Evolutionary conservation across 2,888 invertebrate species (phyloP), one percentile per base, ranked within the genome.

Genomic region (Limenitis camilla): DNA sequence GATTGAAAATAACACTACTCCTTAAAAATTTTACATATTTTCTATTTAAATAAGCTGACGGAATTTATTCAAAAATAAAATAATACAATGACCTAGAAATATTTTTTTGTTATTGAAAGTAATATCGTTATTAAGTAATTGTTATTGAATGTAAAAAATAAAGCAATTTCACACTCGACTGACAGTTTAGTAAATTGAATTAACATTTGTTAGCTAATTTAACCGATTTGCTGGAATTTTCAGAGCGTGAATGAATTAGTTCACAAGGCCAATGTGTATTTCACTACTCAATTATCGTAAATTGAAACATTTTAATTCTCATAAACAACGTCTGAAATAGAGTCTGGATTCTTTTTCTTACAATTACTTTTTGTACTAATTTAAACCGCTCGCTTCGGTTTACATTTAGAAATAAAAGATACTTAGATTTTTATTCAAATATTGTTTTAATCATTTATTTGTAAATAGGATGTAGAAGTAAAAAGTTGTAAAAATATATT

Each of bases 231-330:
- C 31, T 9, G 11, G n/a, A 59, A 65, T 52, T 70, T 72, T 61
- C 64, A 76, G 78, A 76, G 74, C 76, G 65, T 61, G 58, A 60
- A 63, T 46, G 53, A 60, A 61, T 61, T 62, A 62, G 63, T 63
- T 60, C 11, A 62, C 70, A 78, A 76, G 73, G 74, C 64, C 69
- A 60, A 44, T 56, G 58, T 56, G 62, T 49, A 43, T 54, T 55
- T 51, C 54, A 46, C 40, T 54, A 55, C 35, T 41, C 9, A 31
- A 49, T 43, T 40, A 40, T 33, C 43, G 52, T 11, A 44, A 29
- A 43, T 49, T 39, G 44, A 29, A 9, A 31, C 31, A 32, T 35
- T 39, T 8, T 36, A 11, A 39, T 30, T 38, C 46, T 44, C 10
- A 48, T 38, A 45, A 53, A 49, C 36, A 36, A 11, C 35, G 5